Conservation (phyloP, 2,888 invertebrate genomes). For the Itoplectis maculator region DNA sequence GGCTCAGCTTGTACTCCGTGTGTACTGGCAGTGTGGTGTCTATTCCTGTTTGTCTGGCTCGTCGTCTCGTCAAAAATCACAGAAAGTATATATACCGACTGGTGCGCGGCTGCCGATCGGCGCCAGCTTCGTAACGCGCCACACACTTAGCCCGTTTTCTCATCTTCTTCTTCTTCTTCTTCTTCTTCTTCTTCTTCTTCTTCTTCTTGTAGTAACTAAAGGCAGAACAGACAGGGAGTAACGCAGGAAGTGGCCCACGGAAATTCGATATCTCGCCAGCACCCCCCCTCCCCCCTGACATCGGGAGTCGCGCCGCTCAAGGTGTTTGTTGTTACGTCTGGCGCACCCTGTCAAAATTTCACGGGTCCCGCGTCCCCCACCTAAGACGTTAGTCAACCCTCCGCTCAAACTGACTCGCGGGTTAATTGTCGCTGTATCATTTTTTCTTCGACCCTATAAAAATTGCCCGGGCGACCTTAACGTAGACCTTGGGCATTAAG, state of each 20-base stretch:
- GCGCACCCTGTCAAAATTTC: constrained; percentile 27
- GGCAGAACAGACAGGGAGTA: not conserved
- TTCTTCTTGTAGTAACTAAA: constrained; percentile 3
- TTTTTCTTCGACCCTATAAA: too few relatives aligned
- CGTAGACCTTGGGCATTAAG: too few relatives aligned
- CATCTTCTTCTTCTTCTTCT: too few relatives aligned
- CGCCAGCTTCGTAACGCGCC: not conserved
- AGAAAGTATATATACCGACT: too few relatives aligned
- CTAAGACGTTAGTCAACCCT: not conserved
- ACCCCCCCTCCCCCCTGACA: too few relatives aligned
- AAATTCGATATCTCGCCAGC: constrained; percentile 16
- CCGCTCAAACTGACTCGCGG: not conserved
- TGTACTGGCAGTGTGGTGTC: too few relatives aligned
- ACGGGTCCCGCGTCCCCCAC: not conserved
- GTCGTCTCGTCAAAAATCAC: too few relatives aligned
- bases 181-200: constrained; percentile 10
- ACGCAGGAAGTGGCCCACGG: constrained; percentile 27
- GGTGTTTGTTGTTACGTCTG: constrained; percentile 80
- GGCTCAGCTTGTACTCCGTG: too few relatives aligned
- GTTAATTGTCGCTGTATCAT: too few relatives aligned
- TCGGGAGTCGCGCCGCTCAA: constrained; percentile 55
- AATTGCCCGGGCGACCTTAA: too few relatives aligned
- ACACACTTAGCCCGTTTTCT: constrained; percentile 8
- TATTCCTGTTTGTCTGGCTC: too few relatives aligned
- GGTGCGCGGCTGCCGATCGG: not conserved